Percentiles rank a stretch among this genome's conserved stretches.
Evolutionary conservation across 2,797 vertebrate genomes (phyloP).

Genomic region (Leptoclinus maculatus): DNA sequence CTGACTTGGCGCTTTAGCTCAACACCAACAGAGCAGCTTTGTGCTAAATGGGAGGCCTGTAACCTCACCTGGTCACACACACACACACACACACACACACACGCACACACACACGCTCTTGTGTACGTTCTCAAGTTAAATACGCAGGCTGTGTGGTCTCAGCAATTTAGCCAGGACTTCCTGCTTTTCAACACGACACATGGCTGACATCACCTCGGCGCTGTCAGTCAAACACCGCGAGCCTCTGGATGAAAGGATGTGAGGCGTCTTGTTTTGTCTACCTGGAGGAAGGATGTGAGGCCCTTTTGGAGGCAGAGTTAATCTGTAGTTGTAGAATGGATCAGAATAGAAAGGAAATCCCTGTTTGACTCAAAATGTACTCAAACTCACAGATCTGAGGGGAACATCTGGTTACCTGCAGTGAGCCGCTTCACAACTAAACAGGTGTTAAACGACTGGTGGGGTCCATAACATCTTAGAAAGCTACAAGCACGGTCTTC

Average conservation of each 20-base stretch:
- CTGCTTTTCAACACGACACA: background rate
- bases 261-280: constrained; percentile 12
- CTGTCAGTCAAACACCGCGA: constrained; percentile 16
- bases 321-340: background rate
- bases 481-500: background rate
- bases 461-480: background rate
- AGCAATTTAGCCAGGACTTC: constrained; percentile 12
- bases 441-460: background rate
- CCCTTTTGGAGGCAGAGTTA: background rate
- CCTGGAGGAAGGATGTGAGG: background rate
- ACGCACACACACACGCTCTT: background rate
- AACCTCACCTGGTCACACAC: constrained; percentile 46
- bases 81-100: constrained; percentile 1
- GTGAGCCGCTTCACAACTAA: background rate
- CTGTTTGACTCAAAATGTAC: background rate
- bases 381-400: background rate
- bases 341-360: background rate
- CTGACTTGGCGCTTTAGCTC: constrained; percentile 34
- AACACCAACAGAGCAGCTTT: constrained; percentile 63
- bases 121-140: constrained; percentile 14
- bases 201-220: constrained; percentile 12
- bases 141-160: constrained; percentile 53
- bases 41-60: constrained; percentile 41
- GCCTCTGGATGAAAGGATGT: background rate
- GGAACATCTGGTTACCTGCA: background rate